These are phyloP conservation scores for Xenopus borealis DNA, from an alignment of 2,113 vertebrate genomes.

Conservation along the genomic window DNA sequence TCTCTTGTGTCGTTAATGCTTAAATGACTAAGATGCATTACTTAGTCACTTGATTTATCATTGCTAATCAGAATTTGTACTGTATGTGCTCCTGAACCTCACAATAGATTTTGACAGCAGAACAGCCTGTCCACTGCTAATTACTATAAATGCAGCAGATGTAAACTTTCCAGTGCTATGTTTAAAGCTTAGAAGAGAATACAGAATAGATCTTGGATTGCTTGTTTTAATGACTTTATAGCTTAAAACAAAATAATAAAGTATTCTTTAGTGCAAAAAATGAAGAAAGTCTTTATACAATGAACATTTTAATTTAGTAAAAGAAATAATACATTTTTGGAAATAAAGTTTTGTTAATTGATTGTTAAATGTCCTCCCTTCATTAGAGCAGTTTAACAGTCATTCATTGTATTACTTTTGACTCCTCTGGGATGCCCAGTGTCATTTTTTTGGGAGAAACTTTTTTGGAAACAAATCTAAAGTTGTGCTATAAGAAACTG, in stretches of 20 bases:
- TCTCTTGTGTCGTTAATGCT: conserved; percentile 42
- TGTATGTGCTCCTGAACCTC: conserved; percentile 55
- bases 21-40: conserved; percentile 63
- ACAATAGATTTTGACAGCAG: conserved; percentile 52
- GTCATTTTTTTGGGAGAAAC: no score
- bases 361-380: no score
- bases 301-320: no score
- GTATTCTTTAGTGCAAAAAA: no score
- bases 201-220: conserved; percentile 43
- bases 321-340: no score
- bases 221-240: conserved; percentile 50
- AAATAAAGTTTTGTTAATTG: no score
- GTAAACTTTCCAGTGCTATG: conserved; percentile 57
- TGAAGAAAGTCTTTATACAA: no score
- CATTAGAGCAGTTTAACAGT: no score
- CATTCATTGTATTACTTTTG: no score
- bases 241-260: no score
- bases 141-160: conserved; percentile 67
- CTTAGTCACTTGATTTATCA: conserved; percentile 60
- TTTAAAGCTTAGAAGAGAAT: conserved; percentile 46
- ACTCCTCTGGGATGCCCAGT: no score
- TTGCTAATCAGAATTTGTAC: conserved; percentile 62
- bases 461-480: no score
- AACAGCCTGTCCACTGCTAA: conserved; percentile 62
- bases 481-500: background rate